Percentiles rank a stretch among this genome's conserved stretches.
Conservation (phyloP, 2,888 invertebrate genomes). For the Campopleginae sp. region DNA sequence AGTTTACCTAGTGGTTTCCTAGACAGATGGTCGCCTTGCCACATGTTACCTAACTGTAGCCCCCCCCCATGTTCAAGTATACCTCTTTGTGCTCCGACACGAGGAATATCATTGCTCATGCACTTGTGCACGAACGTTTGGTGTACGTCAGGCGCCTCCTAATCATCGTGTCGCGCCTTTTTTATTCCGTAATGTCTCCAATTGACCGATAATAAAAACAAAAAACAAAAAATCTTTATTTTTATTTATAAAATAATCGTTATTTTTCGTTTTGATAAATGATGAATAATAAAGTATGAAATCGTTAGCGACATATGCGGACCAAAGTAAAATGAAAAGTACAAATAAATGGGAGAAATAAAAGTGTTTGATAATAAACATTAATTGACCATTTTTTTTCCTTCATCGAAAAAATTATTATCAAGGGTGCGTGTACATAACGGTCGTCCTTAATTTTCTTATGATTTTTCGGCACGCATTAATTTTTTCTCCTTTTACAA, state of each 20-base stretch:
- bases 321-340: no score
- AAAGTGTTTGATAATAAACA: conserved; percentile 1
- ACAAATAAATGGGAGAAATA: no score
- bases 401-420: conserved; percentile 9
- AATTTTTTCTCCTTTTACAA: not conserved
- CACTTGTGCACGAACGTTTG: conserved; percentile 20
- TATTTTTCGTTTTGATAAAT: no score
- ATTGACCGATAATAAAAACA: no score
- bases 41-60: conserved; percentile 65
- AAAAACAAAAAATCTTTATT: not conserved
- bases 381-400: conserved; percentile 15
- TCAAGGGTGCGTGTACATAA: not conserved
- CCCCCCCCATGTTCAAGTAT: conserved; percentile 31
- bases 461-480: conserved; percentile 16
- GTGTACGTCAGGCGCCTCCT: conserved; percentile 10
- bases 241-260: no score
- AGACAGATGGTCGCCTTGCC: conserved; percentile 68
- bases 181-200: not conserved
- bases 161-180: not conserved
- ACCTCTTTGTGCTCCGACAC: conserved; percentile 32
- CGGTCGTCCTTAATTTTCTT: conserved; percentile 2
- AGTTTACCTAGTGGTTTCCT: conserved; percentile 57
- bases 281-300: no score
- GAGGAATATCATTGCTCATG: conserved; percentile 32
- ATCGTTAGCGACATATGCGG: no score